Evolutionary conservation across 2,113 vertebrate species (phyloP), one percentile per base, ranked within the genome.

Genomic region (Calypte anna): DNA sequence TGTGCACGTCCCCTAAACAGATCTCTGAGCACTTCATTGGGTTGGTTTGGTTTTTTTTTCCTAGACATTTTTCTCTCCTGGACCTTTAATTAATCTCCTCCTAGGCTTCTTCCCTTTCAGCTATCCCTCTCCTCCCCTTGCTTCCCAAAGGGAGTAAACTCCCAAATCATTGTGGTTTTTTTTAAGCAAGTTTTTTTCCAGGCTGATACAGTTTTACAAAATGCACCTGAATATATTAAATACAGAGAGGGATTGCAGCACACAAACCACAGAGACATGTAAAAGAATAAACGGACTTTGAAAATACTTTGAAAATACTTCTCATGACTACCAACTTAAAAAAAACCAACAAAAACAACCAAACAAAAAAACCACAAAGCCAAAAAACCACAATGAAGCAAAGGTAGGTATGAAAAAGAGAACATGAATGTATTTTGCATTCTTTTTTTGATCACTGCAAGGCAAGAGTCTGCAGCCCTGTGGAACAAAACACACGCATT

Each of bases 31-130:
- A 84, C 82, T 93, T 95, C 91, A 91, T 80, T 91, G 22, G 55
- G 46, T 54, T 91, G 46, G n/a, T 53, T 90, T 76, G 57, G 27
- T 12, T 27, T 51, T 33, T 75, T 51, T 31, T 72, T 95, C 79
- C 94, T 94, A 62, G 86, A 96, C 74, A 96, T 90, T 97, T 97
- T 96, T 96, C 93, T 97, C 86, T n/a, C 82, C 91, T 95, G 96
- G 94, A 97, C 95, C 91, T 97, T 98, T 97, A 98, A 98, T 98
- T 97, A 97, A 98, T 94, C 96, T 97, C 95, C 96, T 97, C 62
- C 89, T 66, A 90, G 81, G 88, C 61, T 97, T 97, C 83, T 86
- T 31, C 48, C 61, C 82, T 93, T 95, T 86, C 96, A 96, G 78
- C 67, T 82, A 93, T 94, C 89, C 70, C 69, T 92, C 81, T 86